Conservation (phyloP, 2,113 vertebrate genomes). For the Notarius lentiginosus region DNA sequence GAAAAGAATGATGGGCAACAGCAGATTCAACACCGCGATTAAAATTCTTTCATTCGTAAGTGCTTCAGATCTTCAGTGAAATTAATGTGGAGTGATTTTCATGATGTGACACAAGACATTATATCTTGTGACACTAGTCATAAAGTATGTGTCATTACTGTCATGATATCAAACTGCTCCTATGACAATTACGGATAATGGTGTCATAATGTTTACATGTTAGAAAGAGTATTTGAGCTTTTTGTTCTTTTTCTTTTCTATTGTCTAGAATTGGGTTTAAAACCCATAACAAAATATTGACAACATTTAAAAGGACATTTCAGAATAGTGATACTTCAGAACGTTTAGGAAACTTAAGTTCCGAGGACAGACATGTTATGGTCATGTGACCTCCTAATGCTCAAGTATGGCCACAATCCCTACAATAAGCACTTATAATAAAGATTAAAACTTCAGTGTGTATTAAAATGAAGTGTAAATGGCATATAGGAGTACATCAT, state of each 20-base stretch:
- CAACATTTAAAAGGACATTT: neutral
- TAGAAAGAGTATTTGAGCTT: neutral
- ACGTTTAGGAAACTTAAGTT: neutral
- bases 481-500: neutral
- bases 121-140: neutral
- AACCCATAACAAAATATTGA: neutral
- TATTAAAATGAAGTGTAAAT: neutral
- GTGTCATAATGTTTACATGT: neutral
- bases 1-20: neutral
- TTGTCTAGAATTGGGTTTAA: neutral
- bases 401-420: neutral
- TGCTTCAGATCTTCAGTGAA: neutral
- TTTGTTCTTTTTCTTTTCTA: neutral
- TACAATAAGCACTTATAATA: neutral
- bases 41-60: neutral
- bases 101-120: neutral
- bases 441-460: neutral
- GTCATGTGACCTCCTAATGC: neutral
- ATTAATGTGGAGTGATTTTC: neutral
- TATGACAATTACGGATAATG: neutral
- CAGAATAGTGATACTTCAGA: neutral
- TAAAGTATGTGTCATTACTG: neutral
- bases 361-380: neutral
- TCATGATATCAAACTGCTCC: slow-evolving; percentile 4
- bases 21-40: slow-evolving; percentile 1